A percentile compares a stretch with the other conserved stretches of the same genome.
Conservation (phyloP, 2,797 vertebrate genomes). For the Siniperca scherzeri region DNA sequence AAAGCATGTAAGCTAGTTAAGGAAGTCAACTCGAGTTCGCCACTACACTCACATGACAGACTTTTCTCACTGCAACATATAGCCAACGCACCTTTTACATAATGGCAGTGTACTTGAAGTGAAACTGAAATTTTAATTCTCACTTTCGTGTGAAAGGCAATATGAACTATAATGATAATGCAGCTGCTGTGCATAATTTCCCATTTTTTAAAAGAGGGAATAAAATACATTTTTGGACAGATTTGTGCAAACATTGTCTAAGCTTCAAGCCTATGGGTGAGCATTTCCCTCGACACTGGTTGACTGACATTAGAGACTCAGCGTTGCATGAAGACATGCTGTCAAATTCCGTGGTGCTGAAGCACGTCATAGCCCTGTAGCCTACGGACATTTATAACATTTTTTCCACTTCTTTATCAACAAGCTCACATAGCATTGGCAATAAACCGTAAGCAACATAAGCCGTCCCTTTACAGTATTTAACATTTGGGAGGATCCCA, state of each 20-base stretch:
- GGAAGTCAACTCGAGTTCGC: background rate
- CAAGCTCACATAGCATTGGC: background rate
- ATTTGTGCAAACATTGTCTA: background rate
- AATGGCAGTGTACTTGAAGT: background rate
- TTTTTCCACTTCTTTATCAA: too few relatives aligned
- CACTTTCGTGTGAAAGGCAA: background rate
- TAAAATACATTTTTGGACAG: background rate
- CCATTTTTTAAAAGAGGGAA: background rate
- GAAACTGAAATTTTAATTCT: background rate
- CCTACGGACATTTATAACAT: background rate
- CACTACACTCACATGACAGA: constrained; percentile 4
- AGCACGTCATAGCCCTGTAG: background rate
- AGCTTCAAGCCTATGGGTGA: background rate
- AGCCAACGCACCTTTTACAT: background rate
- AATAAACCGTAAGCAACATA: too few relatives aligned
- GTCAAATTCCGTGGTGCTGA: background rate
- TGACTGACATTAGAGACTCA: background rate
- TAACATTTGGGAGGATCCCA: background rate
- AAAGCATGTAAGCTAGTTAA: constrained; percentile 10
- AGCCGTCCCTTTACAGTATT: background rate
- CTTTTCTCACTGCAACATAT: background rate
- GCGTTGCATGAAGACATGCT: background rate
- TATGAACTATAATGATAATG: background rate
- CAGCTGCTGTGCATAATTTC: background rate
- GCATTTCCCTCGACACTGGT: background rate